Evolutionary conservation across 1,140 invertebrate species (phyloP).

Genomic region (Artemia franciscana): DNA sequence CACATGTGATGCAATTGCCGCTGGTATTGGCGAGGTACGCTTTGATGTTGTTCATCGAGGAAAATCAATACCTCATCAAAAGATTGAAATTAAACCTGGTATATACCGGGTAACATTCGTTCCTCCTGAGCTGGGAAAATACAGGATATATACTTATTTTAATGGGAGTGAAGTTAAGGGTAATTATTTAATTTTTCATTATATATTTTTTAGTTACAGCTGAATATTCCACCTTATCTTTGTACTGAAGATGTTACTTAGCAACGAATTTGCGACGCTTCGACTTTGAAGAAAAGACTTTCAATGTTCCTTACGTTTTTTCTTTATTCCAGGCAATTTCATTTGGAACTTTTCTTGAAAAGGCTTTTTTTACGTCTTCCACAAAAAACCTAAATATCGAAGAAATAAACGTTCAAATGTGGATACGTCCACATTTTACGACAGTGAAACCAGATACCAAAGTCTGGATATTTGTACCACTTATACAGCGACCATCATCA

Average conservation of each 20-base stretch:
- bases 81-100: constrained; percentile 54
- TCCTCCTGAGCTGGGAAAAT: constrained; percentile 68
- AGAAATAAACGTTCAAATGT: no score
- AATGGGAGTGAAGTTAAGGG: constrained; percentile 89
- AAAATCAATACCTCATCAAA: constrained; percentile 46
- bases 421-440: no score
- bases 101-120: constrained; percentile 70
- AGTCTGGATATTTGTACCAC: no score
- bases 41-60: constrained; percentile 54
- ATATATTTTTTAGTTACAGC: not conserved
- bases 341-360: no score
- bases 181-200: no score
- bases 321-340: constrained; percentile 4
- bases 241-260: no score
- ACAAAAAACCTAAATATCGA: no score
- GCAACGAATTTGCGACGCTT: no score
- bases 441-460: no score
- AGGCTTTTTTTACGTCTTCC: no score
- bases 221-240: constrained; percentile 7
- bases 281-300: constrained; percentile 1
- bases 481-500: no score
- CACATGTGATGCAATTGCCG: constrained; percentile 51
- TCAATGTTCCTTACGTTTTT: not conserved
- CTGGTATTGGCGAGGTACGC: constrained; percentile 63
- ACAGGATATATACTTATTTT: constrained; percentile 78